Conservation (phyloP, 2,797 vertebrate species). For the Ciconia nigra region DNA sequence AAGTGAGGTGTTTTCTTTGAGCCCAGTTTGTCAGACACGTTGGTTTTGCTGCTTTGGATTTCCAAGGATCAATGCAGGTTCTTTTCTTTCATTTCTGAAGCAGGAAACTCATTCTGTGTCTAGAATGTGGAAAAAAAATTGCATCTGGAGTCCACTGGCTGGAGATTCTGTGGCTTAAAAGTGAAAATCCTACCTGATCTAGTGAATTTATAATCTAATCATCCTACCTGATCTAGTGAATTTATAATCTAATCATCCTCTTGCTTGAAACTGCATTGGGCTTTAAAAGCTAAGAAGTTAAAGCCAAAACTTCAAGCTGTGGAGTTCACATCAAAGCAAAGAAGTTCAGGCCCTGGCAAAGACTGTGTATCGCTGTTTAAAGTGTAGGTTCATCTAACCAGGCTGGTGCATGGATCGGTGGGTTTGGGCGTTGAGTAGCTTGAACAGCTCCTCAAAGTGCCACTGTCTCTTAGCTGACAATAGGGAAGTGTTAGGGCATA, state of each 20-base stretch:
- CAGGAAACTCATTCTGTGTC: background rate
- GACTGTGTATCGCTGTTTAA: background rate
- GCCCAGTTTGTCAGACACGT: background rate
- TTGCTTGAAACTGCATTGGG: background rate
- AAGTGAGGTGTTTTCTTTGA: background rate
- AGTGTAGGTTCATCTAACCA: background rate
- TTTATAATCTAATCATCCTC: background rate
- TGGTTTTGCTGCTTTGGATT: background rate
- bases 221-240: background rate
- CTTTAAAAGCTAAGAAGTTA: background rate
- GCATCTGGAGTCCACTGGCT: background rate
- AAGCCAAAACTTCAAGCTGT: background rate
- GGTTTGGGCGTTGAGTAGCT: background rate
- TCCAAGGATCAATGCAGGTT: background rate
- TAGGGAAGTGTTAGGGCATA: background rate
- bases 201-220: background rate
- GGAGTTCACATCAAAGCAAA: background rate
- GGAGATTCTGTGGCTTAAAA: background rate
- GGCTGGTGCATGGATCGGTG: background rate
- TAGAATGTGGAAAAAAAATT: background rate
- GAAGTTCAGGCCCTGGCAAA: background rate
- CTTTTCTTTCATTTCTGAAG: background rate
- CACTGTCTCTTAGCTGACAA: background rate
- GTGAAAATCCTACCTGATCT: background rate
- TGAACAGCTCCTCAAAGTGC: background rate